Conservation (phyloP, 2,113 vertebrate species). For the Chitala chitala region DNA sequence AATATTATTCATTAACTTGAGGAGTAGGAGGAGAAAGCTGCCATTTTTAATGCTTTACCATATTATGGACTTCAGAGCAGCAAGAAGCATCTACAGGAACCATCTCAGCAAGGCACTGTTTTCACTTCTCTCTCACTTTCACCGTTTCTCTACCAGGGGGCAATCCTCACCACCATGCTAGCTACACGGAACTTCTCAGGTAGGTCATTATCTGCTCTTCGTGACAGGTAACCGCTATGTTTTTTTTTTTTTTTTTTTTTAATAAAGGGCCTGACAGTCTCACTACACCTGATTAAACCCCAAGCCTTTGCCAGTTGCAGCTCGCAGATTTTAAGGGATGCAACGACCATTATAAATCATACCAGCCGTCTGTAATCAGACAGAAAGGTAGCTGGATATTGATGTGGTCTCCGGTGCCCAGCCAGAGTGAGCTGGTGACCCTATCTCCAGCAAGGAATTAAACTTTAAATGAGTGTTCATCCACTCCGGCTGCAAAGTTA, state of each 20-base stretch:
- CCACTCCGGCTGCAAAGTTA: not conserved
- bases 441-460: too few species aligned
- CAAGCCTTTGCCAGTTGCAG: too few species aligned
- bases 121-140: constrained; percentile 24
- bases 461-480: not conserved
- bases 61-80: constrained; percentile 10
- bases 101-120: not conserved
- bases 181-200: constrained; percentile 98
- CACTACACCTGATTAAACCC: not conserved
- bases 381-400: too few species aligned
- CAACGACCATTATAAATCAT: too few species aligned
- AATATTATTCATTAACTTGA: constrained; percentile 30
- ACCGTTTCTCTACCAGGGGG: constrained; percentile 62
- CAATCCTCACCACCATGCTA: constrained; percentile 94
- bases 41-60: constrained; percentile 3
- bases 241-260: too few species aligned
- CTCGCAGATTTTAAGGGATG: too few species aligned
- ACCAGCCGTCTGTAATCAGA: too few species aligned
- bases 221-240: not conserved
- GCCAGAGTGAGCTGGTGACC: too few species aligned
- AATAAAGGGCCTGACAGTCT: not conserved
- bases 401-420: too few species aligned
- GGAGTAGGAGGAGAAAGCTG: not conserved
- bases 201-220: constrained; percentile 51
- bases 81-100: not conserved